Percentiles rank a stretch among this genome's conserved stretches.
Conservation (phyloP, 2,113 vertebrate genomes). For the Aix galericulata region DNA sequence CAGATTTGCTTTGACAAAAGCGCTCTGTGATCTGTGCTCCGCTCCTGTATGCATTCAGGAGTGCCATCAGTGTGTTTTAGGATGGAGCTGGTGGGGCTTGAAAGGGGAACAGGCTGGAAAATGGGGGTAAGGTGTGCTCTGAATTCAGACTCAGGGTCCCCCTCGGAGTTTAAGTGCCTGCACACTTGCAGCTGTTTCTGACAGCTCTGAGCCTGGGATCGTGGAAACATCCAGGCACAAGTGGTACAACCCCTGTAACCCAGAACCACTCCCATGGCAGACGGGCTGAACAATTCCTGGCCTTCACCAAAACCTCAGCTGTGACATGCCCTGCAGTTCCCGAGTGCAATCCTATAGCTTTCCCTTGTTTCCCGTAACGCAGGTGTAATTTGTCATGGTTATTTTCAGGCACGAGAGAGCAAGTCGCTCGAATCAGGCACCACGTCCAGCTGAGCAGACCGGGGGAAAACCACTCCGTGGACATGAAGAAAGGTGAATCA, state of each 20-base stretch:
- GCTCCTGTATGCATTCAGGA: not conserved
- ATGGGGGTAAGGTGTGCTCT: not conserved
- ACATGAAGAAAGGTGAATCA: not conserved
- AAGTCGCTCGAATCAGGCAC: not conserved
- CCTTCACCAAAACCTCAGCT: not conserved
- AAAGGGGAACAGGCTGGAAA: not conserved
- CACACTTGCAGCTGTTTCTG: not conserved
- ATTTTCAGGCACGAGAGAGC: not conserved
- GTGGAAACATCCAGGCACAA: rapidly evolving
- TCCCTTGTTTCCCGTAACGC: not conserved
- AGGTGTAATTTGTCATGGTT: not conserved
- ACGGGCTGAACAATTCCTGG: not conserved
- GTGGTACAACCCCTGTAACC: not conserved
- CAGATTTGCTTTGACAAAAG: not conserved
- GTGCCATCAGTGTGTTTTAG: rapidly evolving
- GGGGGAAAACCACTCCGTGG: not conserved
- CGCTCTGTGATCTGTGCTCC: not conserved
- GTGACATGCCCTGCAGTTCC: not conserved
- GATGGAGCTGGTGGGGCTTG: rapidly evolving
- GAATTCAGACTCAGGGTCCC: not conserved
- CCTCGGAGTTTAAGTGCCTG: not conserved
- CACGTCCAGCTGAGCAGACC: not conserved
- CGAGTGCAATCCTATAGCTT: not conserved
- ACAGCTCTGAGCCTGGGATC: not conserved
- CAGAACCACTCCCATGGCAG: not conserved